These are phyloP conservation scores for Hiodon alosoides DNA, from an alignment of 2,113 vertebrate genomes.

Conservation along the genomic window DNA sequence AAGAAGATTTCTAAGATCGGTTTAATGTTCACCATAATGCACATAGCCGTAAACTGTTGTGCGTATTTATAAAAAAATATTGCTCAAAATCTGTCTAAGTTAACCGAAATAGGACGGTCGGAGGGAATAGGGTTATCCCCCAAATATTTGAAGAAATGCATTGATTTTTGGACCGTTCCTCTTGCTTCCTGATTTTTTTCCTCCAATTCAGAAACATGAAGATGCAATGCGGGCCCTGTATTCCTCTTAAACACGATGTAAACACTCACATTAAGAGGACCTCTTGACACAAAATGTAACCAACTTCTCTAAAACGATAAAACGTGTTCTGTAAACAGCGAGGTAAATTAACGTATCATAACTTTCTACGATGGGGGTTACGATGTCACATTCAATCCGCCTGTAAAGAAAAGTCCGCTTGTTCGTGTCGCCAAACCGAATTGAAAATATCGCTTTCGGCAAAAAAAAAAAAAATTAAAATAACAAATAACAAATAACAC, in stretches of 20 bases:
- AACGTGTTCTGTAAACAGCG: not conserved
- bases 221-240: not conserved
- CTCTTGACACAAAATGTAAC: too few relatives aligned
- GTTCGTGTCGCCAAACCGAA: slow-evolving; percentile 20
- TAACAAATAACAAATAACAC: too few relatives aligned
- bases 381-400: slow-evolving; percentile 13
- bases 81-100: not conserved
- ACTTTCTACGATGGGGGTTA: slow-evolving; percentile 12
- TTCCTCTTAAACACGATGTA: too few relatives aligned
- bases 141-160: not conserved
- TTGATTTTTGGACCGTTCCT: not conserved
- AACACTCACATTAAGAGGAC: too few relatives aligned
- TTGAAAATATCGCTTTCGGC: slow-evolving; percentile 8
- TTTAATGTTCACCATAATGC: too few relatives aligned
- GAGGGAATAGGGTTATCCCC: not conserved
- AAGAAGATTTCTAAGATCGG: not conserved
- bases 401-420: slow-evolving; percentile 7
- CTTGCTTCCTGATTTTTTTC: not conserved
- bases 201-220: not conserved
- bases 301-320: not conserved
- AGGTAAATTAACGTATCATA: not conserved
- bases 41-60: too few relatives aligned
- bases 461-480: slow-evolving; percentile 24
- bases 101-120: slow-evolving; percentile 2
- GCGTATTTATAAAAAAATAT: not conserved